Conservation (phyloP, 1,140 invertebrate genomes). For the Zaprionus ornatus region DNA sequence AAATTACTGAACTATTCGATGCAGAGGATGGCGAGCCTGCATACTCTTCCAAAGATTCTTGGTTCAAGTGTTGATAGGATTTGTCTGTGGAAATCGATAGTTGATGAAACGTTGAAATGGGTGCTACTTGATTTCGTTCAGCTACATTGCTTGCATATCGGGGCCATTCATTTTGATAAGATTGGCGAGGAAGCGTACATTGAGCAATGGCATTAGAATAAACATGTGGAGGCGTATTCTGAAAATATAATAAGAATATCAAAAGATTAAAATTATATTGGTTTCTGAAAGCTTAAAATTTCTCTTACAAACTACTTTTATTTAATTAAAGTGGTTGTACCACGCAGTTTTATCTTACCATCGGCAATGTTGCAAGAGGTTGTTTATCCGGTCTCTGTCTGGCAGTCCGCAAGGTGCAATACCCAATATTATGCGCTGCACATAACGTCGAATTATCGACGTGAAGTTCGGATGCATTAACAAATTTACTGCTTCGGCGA, state of each 20-base stretch:
- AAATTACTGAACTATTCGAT: conserved; percentile 62
- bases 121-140: conserved; percentile 63
- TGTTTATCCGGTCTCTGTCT: conserved; percentile 85
- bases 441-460: conserved; percentile 68
- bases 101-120: conserved; percentile 80
- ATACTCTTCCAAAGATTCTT: conserved; percentile 46
- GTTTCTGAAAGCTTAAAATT: background rate
- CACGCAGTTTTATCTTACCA: conserved; percentile 62
- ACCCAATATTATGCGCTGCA: conserved; percentile 86
- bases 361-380: conserved; percentile 61
- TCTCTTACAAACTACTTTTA: too few relatives aligned
- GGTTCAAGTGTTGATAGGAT: conserved; percentile 51
- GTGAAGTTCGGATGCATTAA: conserved; percentile 84
- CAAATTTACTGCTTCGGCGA: conserved; percentile 86
- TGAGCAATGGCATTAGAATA: conserved; percentile 75
- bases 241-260: conserved; percentile 11
- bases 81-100: conserved; percentile 84
- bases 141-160: conserved; percentile 76
- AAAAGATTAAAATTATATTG: background rate
- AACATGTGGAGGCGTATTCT: conserved; percentile 75
- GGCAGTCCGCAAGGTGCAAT: conserved; percentile 89
- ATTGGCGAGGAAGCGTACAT: conserved; percentile 85
- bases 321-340: too few relatives aligned
- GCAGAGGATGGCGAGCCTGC: conserved; percentile 55
- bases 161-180: conserved; percentile 83